A percentile compares a stretch with the other conserved stretches of the same genome.
Conservation (phyloP, 2,797 vertebrate species). For the Cryptoprocta ferox region DNA sequence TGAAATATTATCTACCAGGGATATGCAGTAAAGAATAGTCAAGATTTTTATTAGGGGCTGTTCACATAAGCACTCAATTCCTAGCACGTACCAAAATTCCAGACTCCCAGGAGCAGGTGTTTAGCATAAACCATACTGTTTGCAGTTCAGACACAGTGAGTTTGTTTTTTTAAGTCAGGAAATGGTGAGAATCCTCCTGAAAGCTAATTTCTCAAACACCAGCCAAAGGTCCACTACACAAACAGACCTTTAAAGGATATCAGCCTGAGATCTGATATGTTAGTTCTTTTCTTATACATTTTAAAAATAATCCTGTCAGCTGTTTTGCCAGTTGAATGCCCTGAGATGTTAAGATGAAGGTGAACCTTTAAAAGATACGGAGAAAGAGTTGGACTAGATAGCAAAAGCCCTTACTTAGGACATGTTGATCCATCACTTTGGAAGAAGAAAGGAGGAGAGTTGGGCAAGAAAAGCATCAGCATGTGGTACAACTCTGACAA, state of each 20-base stretch:
- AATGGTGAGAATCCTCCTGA: background rate
- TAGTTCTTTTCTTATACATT: background rate
- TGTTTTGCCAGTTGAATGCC: background rate
- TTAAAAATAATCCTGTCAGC: constrained; percentile 14
- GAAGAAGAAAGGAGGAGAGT: background rate
- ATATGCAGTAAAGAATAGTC: background rate
- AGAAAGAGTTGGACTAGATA: background rate
- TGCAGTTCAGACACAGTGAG: background rate
- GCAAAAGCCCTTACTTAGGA: background rate
- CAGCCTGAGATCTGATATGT: background rate
- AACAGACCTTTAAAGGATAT: background rate
- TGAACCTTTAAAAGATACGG: background rate
- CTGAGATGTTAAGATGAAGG: constrained; percentile 14
- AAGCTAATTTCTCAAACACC: constrained; percentile 21
- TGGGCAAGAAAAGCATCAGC: background rate
- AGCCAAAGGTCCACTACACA: background rate
- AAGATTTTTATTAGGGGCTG: background rate
- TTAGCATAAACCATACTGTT: background rate
- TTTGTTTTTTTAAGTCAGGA: background rate
- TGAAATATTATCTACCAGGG: background rate
- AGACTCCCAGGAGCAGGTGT: background rate
- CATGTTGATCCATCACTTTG: background rate
- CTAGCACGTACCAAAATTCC: background rate
- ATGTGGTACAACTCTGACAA: background rate
- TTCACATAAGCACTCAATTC: background rate